phyloP scores from a whole-genome alignment of 2,888 invertebrate species.

The Plemyria rubiginata region DNA sequence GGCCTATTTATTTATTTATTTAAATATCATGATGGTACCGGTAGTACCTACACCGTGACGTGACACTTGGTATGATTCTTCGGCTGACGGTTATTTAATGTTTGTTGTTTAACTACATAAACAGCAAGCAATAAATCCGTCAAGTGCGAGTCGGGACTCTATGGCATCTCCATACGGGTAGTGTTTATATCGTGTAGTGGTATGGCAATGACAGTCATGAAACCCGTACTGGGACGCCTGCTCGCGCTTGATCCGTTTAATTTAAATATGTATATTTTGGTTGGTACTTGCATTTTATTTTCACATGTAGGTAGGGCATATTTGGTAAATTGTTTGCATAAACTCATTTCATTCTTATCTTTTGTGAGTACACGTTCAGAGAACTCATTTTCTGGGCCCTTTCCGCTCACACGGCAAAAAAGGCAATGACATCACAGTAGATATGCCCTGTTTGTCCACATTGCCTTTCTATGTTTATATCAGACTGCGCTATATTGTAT shows the following conservation, averaged over 20 bases:
- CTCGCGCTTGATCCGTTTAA: constrained; percentile 1
- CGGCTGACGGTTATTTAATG: too few species aligned
- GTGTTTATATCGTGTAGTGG: too few species aligned
- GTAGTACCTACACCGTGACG: too few species aligned
- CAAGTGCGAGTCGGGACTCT: too few species aligned
- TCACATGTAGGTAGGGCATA: constrained; percentile 40
- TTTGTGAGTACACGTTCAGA: constrained; percentile 51
- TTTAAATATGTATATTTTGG: constrained; percentile 21
- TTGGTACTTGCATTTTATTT: constrained; percentile 38
- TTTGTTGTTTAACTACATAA: too few species aligned
- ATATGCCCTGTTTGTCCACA: constrained; percentile 39
- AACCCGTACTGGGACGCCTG: not conserved
- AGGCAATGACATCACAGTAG: constrained; percentile 43
- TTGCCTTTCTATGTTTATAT: constrained; percentile 50
- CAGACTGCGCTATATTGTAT: constrained; percentile 65
- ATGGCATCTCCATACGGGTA: too few species aligned
- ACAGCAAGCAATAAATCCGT: too few species aligned
- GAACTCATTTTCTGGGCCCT: constrained; percentile 52
- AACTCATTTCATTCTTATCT: constrained; percentile 57
- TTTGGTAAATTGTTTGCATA: constrained; percentile 54
- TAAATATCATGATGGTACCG: too few species aligned
- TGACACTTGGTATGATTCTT: too few species aligned
- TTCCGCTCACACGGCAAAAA: constrained; percentile 50
- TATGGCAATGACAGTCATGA: too few species aligned
- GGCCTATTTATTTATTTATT: too few species aligned